Base-by-base conservation (phyloP, 1,140 invertebrate genomes). In the Lerema accius region DNA sequence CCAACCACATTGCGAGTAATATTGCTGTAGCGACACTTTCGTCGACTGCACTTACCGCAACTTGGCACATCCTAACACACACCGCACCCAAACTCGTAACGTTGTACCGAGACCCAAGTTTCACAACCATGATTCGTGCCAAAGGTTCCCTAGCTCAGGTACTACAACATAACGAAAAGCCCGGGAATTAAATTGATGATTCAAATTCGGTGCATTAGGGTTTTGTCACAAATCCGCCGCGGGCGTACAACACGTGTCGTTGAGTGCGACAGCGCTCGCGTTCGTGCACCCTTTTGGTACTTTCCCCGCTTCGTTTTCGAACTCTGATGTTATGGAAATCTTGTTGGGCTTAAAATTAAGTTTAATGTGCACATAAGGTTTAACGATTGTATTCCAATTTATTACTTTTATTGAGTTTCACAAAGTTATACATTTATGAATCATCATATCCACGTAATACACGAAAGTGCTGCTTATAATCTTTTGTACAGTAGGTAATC, bases 241-340 rank as follows among this genome's bases (percentile, higher is more conserved):
- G 53, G 68, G 75, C 68, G 15, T 42, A 59, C 42, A 66, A 68
- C 79, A 77, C 79, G 70, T 77, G 79, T 69, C 74, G 49, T 40
- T 68, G 68, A 74, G 68, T 73, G 66, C 69, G 67, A 70, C 67
- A 68, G 49, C 61, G 53, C 35, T 50, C 14, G 49, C 61, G 53
- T 43, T 50, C 14, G 1, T 16, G 56, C 17, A 53, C 49, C 56
- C 56, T 64, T 66, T 63, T 63, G n/a, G n/a, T n/a, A 60, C 61
- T 55, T 63, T 51, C 26, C n/a, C 7, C 11, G 32, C 15, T 48
- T 37, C 43, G 43, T 48, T 46, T 49, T 53, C 6, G 43, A 50
- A 55, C 61, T 53, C 50, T 48, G 55, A 48, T 69, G 53, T 69
- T 65, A 40, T 45, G 43, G 26, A 53, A 65, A 65, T 65, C 28